Evolutionary conservation across 1,140 invertebrate genomes (phyloP), one percentile per base, ranked within the genome.

Genomic region (Cydia pomonella): DNA sequence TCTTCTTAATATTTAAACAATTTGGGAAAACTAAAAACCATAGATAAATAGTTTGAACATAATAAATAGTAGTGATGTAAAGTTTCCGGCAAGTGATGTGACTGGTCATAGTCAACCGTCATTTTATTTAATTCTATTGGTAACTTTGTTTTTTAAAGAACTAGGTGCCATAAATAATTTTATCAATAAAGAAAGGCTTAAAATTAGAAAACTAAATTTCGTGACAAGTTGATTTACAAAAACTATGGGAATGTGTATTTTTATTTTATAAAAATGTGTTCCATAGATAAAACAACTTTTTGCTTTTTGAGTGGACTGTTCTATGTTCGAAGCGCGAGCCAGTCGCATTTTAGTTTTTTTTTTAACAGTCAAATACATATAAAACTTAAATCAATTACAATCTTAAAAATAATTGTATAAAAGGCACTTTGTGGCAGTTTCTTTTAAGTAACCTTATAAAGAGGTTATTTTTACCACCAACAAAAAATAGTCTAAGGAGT

Each of bases 401-500:
- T 41, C 47, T 72, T 73, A 77, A 69, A 62, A 82, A 80, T 81
- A 79, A 82, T 75, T 84, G 79, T 84, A 87, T 84, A 91, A 89
- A 91, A 93, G 91, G 91, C 91, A 93, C 91, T 86, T 87, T 76
- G 84, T 93, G 91, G 91, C 91, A 93, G 90, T 92, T 88, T 89
- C 84, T 83, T 87, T 88, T 82, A 84, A 76, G 75, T 84, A 78
- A 85, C 62, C 82, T 87, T 85, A 84, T 76, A 83, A 84, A 81
- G 82, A 83, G 76, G 76, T 77, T 88, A 87, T 85, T 85, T 88
- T 74, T 88, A 90, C 90, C 91, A 90, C 83, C 83, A 80, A 86
- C 80, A 76, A 87, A 82, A 80, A 78, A 75, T 86, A 87, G 79
- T 79, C 82, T 85, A 86, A 87, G 77, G 82, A 87, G 84, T 89